Evolutionary conservation across 2,888 invertebrate species (phyloP).

Genomic region (Pseudococcus viburni): DNA sequence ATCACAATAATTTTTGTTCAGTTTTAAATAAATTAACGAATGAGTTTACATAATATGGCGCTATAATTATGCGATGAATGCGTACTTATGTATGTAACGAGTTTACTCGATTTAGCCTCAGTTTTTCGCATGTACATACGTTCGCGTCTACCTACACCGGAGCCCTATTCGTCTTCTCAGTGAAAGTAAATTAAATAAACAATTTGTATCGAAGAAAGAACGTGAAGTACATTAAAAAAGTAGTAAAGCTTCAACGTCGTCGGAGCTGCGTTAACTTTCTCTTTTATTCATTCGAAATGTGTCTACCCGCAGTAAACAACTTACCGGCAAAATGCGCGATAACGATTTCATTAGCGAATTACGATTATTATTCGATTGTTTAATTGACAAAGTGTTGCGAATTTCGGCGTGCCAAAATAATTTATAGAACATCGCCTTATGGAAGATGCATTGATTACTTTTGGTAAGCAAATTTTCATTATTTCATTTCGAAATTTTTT

Average conservation of each 20-base stretch:
- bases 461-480: constrained; percentile 15
- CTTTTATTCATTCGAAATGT: constrained; percentile 48
- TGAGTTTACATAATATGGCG: constrained; percentile 45
- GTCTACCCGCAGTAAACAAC: constrained; percentile 35
- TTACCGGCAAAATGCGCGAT: constrained; percentile 43
- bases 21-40: constrained; percentile 55
- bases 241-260: constrained; percentile 45
- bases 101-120: constrained; percentile 37
- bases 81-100: constrained; percentile 38
- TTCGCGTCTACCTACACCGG: background rate
- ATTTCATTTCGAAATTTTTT: constrained; percentile 25
- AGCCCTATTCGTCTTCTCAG: constrained; percentile 1
- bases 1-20: constrained; percentile 39
- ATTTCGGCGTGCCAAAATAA: background rate
- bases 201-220: constrained; percentile 56
- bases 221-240: constrained; percentile 56
- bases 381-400: background rate
- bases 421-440: background rate
- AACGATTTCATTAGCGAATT: constrained; percentile 20
- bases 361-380: constrained; percentile 24
- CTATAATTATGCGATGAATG: constrained; percentile 49
- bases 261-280: constrained; percentile 43
- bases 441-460: constrained; percentile 31
- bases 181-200: constrained; percentile 57
- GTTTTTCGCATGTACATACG: background rate